Evolutionary conservation across 2,797 vertebrate species (phyloP), one percentile per base, ranked within the genome.

Genomic region (Glyptemys insculpta): DNA sequence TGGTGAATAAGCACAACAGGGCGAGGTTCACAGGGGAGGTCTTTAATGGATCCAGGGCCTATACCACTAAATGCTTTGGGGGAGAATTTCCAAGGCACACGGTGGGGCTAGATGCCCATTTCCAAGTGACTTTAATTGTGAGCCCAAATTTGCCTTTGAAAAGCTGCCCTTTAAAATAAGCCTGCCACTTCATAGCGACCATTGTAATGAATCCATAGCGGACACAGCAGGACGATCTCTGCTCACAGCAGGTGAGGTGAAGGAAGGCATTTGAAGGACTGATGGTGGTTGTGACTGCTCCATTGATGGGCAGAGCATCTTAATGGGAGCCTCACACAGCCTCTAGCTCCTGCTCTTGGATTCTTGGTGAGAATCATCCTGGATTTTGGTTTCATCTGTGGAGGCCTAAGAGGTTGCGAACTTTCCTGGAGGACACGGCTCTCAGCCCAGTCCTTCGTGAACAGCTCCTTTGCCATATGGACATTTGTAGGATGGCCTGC

Each of bases 31-130:
- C 84, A 8, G 19, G 85, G 25, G 57, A 90, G 34, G 49, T 41
- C 76, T 88, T 91, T 50, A 87, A 11, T 79, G 85, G 37, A 87
- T n/a, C 8, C 34, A 3, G 65, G 91, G 27, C n/a, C 23, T 53
- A 12, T 23, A 23, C n/a, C 68, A 5, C 81, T 21, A 23, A 65
- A 21, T 2, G 84, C 52, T 85, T 2, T 0, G 85, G 50, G 19
- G 84, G 41, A 85, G 47, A n/a, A 79, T 80, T 89, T 88, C 86
- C 34, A 85, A 79, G 41, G 14, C 0, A 0, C 50, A 52, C 86
- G 9, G 3, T 16, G 81, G 12, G 50, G 44, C 6, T 34, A 25
- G 12, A n/a, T 18, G 79, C 14, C n/a, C 1, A 1, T 16, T n/a
- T 88, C 62, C 47, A 8, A 49, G 5, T 3, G 12, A 12, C 6